Conservation (phyloP, 2,888 invertebrate species). For the Mimumesa dahlbomi region DNA sequence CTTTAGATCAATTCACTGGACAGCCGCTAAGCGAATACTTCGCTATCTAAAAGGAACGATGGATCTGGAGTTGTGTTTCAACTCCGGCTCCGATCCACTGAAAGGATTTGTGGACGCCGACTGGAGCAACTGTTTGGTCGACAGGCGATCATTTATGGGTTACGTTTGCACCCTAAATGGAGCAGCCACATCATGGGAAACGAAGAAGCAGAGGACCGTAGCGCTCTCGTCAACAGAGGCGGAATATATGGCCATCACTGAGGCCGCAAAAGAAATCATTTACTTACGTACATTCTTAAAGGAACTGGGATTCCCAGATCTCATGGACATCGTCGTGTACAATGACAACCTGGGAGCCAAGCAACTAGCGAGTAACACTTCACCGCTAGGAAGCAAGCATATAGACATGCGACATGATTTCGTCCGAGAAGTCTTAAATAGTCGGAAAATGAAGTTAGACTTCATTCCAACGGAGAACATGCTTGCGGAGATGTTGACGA, state of each 20-base stretch:
- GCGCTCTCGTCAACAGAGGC: conserved; percentile 21
- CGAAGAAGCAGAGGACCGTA: conserved; percentile 15
- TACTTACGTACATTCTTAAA: not conserved
- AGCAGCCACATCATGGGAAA: conserved; percentile 23
- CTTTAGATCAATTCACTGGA: not conserved
- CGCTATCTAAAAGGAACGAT: conserved; percentile 6
- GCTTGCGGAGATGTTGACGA: conserved; percentile 10
- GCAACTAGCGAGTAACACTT: conserved; percentile 9
- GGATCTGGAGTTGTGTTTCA: conserved; percentile 1
- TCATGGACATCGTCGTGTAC: not conserved
- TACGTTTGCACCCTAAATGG: conserved; percentile 14
- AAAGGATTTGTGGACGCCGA: conserved; percentile 25
- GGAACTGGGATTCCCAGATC: not conserved
- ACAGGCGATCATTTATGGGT: conserved; percentile 26
- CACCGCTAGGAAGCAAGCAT: conserved; percentile 3
- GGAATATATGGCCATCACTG: conserved; percentile 23
- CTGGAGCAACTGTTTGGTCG: conserved; percentile 24
- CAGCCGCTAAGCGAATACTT: conserved; percentile 8
- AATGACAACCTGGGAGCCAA: conserved; percentile 14
- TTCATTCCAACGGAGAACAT: conserved; percentile 6
- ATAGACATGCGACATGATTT: conserved; percentile 22
- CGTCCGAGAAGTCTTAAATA: conserved; percentile 5
- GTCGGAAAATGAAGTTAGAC: not conserved
- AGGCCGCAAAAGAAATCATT: conserved; percentile 11
- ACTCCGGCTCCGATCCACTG: not conserved